Base-by-base conservation (phyloP, 1,140 invertebrate species). In the Pachypsylla venusta region DNA sequence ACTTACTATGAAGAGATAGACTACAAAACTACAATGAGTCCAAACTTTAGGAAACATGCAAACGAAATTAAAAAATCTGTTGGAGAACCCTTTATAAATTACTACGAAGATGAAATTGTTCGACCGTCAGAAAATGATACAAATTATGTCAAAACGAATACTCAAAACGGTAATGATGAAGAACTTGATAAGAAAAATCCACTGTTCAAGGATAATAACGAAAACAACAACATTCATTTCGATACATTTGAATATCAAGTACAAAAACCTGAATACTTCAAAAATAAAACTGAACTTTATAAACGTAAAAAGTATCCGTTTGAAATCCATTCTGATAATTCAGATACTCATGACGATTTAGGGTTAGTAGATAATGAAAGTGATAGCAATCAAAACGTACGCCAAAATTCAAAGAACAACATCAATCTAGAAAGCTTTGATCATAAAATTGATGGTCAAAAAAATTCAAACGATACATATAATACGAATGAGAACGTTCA, bases 1-100 rank as follows among this genome's bases (percentile, higher is more conserved):
- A 48, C 42, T 48, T 48, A 48, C 42, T 48, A 48, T n/a, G 42
- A 48, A 48, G 42, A 48, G 16, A 19, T 48, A n/a, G 42, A 48
- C 42, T 48, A 48, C 42, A 48, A 48, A 48, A 48, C 42, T 19
- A 48, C 42, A 3, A 48, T 5, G 42, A 48, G 22, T n/a, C 42
- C 42, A 7, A 48, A 48, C 16, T 48, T 10, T 19, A 22, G 3
- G 22, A 35, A 35, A 35, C 30, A 35, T 35, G 30, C 30, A 35
- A 35, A 35, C 7, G 30, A 35, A 35, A 35, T 35, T n/a, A 7
- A n/a, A 10, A n/a, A 35, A 10, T 35, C 30, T 35, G 4, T 48
- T 19, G 42, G 42, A 7, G 16, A 19, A 48, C 42, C 42, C 22
- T 4, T 7, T 19, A 22, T 48, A 22, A 48, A 48, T n/a, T 48